Evolutionary conservation across 92 coral and sea anemone genomes (phyloP).

Genomic region (Porites divaricata): DNA sequence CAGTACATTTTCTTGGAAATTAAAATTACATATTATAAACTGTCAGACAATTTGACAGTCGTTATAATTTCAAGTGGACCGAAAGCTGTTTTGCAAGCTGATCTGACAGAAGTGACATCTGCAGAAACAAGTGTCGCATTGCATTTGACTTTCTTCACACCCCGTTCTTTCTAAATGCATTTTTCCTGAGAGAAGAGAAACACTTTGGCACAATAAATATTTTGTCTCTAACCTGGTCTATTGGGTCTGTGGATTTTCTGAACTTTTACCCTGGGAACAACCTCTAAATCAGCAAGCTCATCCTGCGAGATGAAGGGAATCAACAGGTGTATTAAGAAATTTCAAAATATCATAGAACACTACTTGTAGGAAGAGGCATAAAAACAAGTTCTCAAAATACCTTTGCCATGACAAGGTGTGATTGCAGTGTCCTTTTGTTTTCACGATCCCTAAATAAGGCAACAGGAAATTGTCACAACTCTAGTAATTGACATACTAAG

Average conservation of each 20-base stretch:
- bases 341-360: neutral
- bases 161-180: too few relatives aligned
- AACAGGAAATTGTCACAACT: neutral
- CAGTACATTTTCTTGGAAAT: too few relatives aligned
- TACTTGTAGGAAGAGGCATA: neutral
- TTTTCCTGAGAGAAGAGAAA: neutral
- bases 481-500: neutral
- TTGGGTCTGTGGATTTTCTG: conserved; percentile 89
- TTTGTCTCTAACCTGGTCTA: conserved; percentile 78
- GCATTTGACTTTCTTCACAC: too few relatives aligned
- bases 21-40: too few relatives aligned
- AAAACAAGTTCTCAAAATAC: conserved; percentile 34
- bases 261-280: conserved; percentile 87
- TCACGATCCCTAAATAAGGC: conserved; percentile 80
- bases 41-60: too few relatives aligned
- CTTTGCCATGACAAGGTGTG: conserved; percentile 94
- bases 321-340: neutral
- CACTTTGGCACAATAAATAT: neutral
- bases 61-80: too few relatives aligned
- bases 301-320: conserved; percentile 58
- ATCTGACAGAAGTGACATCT: too few relatives aligned
- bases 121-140: too few relatives aligned
- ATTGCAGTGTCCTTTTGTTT: conserved; percentile 91
- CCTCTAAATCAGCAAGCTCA: conserved; percentile 96
- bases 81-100: too few relatives aligned